Conservation (phyloP, 1,140 invertebrate genomes). For the Heliothis subflexa region DNA sequence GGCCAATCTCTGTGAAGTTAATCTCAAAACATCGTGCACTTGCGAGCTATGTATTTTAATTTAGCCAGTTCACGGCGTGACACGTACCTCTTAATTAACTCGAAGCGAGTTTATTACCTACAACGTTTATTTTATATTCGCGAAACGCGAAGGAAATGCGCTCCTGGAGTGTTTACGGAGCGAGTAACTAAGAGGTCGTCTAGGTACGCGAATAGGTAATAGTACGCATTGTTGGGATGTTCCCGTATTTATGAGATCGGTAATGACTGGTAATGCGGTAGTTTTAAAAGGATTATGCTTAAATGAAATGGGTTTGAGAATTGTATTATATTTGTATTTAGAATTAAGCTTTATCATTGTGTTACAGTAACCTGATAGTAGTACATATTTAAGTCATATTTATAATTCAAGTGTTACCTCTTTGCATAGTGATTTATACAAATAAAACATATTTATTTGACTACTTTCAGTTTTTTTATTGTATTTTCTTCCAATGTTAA, state of each 20-base stretch:
- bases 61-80: conserved; percentile 43
- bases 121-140: conserved; percentile 47
- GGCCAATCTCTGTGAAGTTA: conserved; percentile 42
- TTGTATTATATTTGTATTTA: neutral
- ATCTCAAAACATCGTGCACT: conserved; percentile 42
- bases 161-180: conserved; percentile 28
- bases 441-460: too few species aligned
- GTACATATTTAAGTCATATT: neutral
- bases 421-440: too few species aligned
- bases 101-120: conserved; percentile 46
- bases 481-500: too few species aligned
- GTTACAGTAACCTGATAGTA: neutral
- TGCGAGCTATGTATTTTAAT: conserved; percentile 51
- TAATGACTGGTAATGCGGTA: neutral
- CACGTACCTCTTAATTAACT: conserved; percentile 51
- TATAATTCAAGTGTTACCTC: too few species aligned
- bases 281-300: neutral
- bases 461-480: too few species aligned
- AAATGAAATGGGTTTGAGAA: neutral
- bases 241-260: conserved; percentile 15
- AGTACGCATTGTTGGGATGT: neutral
- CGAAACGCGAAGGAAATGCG: conserved; percentile 22
- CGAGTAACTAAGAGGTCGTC: conserved; percentile 13
- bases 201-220: conserved; percentile 12
- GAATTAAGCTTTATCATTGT: neutral